Evolutionary conservation across 2,888 invertebrate species (phyloP).

Genomic region (Phymatocera aterrima): DNA sequence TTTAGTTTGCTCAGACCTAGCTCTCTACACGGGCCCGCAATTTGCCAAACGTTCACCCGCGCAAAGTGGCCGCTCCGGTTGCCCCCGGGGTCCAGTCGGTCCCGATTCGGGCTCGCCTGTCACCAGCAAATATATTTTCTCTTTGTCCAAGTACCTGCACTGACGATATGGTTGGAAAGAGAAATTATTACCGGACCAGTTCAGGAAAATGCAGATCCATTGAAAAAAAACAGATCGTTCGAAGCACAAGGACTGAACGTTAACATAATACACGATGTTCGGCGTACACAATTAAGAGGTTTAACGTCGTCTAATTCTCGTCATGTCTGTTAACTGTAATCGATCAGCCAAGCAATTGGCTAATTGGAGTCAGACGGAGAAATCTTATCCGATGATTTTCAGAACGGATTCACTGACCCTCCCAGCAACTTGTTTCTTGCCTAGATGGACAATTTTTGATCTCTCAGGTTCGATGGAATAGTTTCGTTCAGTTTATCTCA

Average conservation of each 20-base stretch:
- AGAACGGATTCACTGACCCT: neutral
- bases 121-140: neutral
- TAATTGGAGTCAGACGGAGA: neutral
- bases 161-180: neutral
- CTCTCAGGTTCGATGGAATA: neutral
- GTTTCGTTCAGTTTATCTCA: neutral
- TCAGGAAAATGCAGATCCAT: neutral
- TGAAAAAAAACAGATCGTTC: neutral
- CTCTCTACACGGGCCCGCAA: conserved; percentile 23
- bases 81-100: conserved; percentile 10
- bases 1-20: neutral
- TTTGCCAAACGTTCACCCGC: conserved; percentile 33
- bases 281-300: neutral
- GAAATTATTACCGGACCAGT: neutral
- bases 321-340: neutral
- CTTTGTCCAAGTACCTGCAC: neutral
- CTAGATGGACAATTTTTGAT: neutral
- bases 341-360: neutral
- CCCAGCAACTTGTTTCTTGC: neutral
- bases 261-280: no score
- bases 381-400: neutral
- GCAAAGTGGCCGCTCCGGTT: conserved; percentile 9
- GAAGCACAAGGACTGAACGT: no score
- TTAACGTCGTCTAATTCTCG: neutral
- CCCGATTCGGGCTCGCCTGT: neutral